Conservation (phyloP, 2,888 invertebrate genomes). For the Schizaphis graminum region DNA sequence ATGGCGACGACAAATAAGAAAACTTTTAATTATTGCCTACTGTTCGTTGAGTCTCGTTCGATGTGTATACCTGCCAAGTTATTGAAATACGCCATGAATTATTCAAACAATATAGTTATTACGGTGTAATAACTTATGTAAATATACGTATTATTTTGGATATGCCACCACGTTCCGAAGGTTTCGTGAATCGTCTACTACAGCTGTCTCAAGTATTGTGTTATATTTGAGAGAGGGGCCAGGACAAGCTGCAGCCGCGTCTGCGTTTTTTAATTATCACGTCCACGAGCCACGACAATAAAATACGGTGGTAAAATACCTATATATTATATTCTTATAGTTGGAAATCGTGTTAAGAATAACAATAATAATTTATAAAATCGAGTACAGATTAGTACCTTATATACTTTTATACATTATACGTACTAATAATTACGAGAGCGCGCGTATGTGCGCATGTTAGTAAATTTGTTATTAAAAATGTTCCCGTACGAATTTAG, state of each 20-base stretch:
- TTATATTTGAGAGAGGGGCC: neutral
- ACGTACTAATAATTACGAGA: too few species aligned
- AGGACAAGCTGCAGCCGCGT: neutral
- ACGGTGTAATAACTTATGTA: slow-evolving; percentile 58
- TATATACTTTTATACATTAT: neutral
- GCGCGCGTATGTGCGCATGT: too few species aligned
- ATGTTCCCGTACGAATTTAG: too few species aligned
- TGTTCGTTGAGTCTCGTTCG: neutral
- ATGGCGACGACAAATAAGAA: slow-evolving; percentile 8
- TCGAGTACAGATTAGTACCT: neutral
- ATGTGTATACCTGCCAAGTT: slow-evolving; percentile 36
- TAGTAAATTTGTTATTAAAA: too few species aligned
- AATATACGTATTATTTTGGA: slow-evolving; percentile 28
- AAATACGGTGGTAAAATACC: neutral
- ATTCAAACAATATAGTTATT: slow-evolving; percentile 52
- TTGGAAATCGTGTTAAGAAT: neutral
- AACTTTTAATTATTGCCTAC: slow-evolving; percentile 53
- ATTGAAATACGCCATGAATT: slow-evolving; percentile 59
- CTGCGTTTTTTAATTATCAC: slow-evolving; percentile 8
- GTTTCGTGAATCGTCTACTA: slow-evolving; percentile 29
- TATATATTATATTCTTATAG: neutral
- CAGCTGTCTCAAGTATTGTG: neutral
- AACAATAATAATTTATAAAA: neutral
- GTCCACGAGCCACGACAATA: neutral
- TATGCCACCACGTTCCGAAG: neutral